Conservation (phyloP, 2,888 invertebrate genomes). For the Clepsis dumicolana region DNA sequence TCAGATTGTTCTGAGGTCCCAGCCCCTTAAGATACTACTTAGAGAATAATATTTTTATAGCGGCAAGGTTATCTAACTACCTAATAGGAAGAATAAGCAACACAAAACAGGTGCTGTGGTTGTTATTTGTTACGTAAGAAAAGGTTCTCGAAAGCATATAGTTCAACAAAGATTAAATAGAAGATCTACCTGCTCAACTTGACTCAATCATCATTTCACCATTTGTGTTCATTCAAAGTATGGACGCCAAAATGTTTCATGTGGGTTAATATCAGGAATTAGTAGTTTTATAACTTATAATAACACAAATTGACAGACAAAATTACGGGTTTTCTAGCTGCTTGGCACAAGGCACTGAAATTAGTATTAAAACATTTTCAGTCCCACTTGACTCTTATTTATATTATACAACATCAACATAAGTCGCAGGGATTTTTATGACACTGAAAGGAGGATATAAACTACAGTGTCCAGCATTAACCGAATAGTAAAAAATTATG, state of each 20-base stretch:
- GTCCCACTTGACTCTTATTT: not conserved
- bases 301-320: too few relatives aligned
- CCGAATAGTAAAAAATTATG: not conserved
- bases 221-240: not conserved
- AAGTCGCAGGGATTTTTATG: not conserved
- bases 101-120: not conserved
- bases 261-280: not conserved
- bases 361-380: not conserved
- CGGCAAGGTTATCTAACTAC: not conserved
- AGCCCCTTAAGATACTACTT: not conserved
- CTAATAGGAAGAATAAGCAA: not conserved
- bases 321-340: not conserved
- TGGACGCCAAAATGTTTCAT: too few relatives aligned
- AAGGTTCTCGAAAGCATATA: not conserved
- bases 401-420: not conserved
- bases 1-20: not conserved
- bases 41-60: not conserved
- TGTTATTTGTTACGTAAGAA: too few relatives aligned
- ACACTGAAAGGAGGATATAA: not conserved
- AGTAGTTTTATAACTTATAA: not conserved
- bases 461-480: not conserved
- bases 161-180: not conserved
- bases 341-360: not conserved
- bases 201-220: too few relatives aligned
- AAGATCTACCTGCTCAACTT: too few relatives aligned